phyloP scores from a whole-genome alignment of 1,140 invertebrate species.

The Ips nitidus region DNA sequence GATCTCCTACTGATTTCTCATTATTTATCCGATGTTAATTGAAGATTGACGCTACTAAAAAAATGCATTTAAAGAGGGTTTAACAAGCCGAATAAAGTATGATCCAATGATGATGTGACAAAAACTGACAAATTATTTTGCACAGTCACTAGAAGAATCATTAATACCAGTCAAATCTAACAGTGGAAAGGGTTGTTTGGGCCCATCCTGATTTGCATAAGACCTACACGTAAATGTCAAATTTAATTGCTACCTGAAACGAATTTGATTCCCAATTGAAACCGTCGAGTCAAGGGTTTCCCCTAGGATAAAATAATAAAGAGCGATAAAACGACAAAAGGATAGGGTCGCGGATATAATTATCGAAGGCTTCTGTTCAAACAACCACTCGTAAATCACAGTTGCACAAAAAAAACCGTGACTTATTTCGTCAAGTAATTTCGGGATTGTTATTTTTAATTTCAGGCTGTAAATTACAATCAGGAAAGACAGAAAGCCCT shows the following conservation, averaged over 20 bases:
- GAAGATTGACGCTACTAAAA: too few relatives aligned
- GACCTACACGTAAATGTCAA: constrained; percentile 29
- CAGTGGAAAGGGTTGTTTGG: constrained; percentile 10
- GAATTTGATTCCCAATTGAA: constrained; percentile 30
- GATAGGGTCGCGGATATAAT: constrained; percentile 24
- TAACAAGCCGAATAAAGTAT: constrained; percentile 18
- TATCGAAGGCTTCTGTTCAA: constrained; percentile 17
- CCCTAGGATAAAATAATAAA: constrained; percentile 27
- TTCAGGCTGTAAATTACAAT: constrained; percentile 29
- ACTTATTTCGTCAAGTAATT: constrained; percentile 24
- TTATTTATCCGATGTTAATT: too few relatives aligned
- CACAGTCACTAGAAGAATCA: constrained; percentile 12
- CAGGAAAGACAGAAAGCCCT: background rate
- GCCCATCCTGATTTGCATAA: constrained; percentile 27
- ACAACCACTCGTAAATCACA: constrained; percentile 24
- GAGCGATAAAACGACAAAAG: constrained; percentile 25
- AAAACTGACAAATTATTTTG: constrained; percentile 26
- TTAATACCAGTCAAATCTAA: constrained; percentile 20
- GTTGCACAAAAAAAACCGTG: constrained; percentile 16
- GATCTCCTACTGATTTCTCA: too few relatives aligned
- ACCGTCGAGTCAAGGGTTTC: constrained; percentile 21
- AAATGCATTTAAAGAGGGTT: constrained; percentile 8
- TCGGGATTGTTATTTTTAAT: constrained; percentile 26
- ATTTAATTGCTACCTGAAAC: constrained; percentile 35
- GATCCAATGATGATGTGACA: constrained; percentile 23